Conservation (phyloP, 2,797 vertebrate genomes). For the Cichlasoma orientale region DNA sequence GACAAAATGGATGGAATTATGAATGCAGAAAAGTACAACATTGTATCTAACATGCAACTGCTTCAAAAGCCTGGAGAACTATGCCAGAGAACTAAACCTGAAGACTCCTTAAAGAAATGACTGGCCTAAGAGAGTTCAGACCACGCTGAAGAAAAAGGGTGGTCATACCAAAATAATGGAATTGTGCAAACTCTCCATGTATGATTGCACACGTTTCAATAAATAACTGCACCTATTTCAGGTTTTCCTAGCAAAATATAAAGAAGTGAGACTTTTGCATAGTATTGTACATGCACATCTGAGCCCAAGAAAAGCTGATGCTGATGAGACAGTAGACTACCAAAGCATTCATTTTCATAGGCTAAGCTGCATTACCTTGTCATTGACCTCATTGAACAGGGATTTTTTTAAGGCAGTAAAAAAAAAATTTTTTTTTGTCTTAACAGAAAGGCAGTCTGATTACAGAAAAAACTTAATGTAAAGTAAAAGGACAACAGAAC, state of each 20-base stretch:
- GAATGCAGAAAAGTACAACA: too few species aligned
- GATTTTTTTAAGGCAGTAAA: background rate
- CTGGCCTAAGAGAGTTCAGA: rapidly evolving
- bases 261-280: background rate
- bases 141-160: background rate
- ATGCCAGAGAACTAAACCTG: background rate
- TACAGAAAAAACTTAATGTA: background rate
- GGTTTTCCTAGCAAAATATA: background rate
- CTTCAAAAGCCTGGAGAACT: background rate
- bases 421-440: background rate
- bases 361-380: background rate
- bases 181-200: background rate
- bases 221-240: background rate
- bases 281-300: background rate
- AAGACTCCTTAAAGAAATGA: background rate
- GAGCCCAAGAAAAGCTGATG: background rate
- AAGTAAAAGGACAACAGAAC: background rate
- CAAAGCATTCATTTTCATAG: background rate
- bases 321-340: background rate
- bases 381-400: background rate
- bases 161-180: background rate
- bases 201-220: background rate
- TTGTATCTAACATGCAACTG: too few species aligned
- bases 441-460: slow-evolving; percentile 2
- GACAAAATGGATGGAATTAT: too few species aligned